Evolutionary conservation across 2,888 invertebrate genomes (phyloP).

Genomic region (Tenthredo notha): DNA sequence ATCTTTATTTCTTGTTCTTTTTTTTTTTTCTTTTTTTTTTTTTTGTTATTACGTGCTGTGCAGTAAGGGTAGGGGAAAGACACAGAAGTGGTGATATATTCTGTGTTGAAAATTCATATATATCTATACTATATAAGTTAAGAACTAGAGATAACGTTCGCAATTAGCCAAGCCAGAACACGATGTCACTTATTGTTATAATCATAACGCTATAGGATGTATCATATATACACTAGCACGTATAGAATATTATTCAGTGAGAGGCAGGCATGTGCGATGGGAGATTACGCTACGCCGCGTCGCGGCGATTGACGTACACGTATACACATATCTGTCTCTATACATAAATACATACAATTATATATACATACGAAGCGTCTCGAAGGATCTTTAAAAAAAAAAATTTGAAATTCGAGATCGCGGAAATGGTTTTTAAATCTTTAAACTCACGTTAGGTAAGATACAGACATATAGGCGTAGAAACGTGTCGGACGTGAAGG

Average conservation of each 20-base stretch:
- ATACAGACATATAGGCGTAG: neutral
- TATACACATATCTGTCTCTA: neutral
- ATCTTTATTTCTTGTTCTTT: neutral
- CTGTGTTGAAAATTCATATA: neutral
- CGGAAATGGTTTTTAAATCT: neutral
- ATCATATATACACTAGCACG: neutral
- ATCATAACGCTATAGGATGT: neutral
- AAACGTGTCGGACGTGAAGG: neutral
- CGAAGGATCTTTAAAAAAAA: neutral
- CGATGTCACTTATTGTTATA: slow-evolving; percentile 6
- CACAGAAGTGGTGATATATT: neutral
- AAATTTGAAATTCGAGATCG: neutral
- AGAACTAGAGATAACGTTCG: neutral
- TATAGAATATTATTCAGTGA: slow-evolving; percentile 5
- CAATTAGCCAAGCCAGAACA: neutral
- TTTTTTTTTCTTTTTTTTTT: neutral
- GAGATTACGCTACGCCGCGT: neutral
- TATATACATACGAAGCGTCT: neutral
- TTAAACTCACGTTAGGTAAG: neutral
- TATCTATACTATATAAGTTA: neutral
- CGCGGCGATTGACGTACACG: neutral
- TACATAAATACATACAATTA: neutral
- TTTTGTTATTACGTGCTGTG: neutral
- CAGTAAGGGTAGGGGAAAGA: neutral
- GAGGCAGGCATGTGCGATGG: slow-evolving; percentile 4